Evolutionary conservation across 2,113 vertebrate species (phyloP), one percentile per base, ranked within the genome.

Genomic region (Promerops cafer): DNA sequence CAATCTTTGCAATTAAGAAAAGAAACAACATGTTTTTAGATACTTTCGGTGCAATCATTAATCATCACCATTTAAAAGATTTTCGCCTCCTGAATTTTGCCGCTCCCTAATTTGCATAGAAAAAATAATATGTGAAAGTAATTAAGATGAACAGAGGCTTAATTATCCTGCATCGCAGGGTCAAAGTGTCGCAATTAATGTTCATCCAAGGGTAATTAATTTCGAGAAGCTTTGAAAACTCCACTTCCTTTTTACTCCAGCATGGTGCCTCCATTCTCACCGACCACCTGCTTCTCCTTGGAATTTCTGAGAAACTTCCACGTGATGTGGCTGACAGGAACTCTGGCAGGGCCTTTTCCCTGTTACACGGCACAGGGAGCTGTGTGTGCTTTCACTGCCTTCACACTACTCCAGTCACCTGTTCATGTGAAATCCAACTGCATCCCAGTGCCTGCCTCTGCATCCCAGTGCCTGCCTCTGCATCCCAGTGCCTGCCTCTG

Each of bases 101-200:
- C 4, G 70, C 42, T 97, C 66, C 56, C 65, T 95, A 30, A 97
- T 92, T 94, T 95, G 77, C 86, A 90, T 22, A 47, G 82, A 90
- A 87, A 95, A 95, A 95, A 86, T 31, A 88, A 47, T 66, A 89
- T 14, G 65, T 49, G 94, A 83, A 95, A 95, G 75, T 93, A 94
- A 97, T 94, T 89, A 94, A 96, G 93, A 95, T 72, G 49, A 95
- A 96, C 83, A 57, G 24, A 87, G 78, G 54, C 90, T 91, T 96
- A 93, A 94, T 93, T 60, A 84, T n/a, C 44, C 59, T 19, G 94
- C 87, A 53, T 30, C 30, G 69, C 45, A 54, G 94, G 96, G 96
- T 92, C 96, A 79, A 64, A 91, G 91, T 75, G 44, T 52, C 13
- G 1, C 28, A 68, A 93, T 92, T 96, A 95, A 75, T n/a, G 86